phyloP scores from a whole-genome alignment of 2,113 vertebrate genomes.

The Xenus cinereus region DNA sequence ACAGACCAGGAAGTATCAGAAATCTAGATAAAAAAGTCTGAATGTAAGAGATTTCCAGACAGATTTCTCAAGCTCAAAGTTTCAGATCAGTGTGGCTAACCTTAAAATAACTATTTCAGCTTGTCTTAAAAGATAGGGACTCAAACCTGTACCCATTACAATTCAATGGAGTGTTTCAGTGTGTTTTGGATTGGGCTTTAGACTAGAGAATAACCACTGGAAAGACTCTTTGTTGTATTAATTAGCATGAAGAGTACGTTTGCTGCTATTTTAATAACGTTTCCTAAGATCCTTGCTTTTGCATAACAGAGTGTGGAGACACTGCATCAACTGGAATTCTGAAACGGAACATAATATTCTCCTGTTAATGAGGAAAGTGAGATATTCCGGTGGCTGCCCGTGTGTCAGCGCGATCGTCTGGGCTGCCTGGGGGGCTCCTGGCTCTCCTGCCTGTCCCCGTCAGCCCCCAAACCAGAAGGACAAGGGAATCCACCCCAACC shows the following conservation, averaged over 20 bases:
- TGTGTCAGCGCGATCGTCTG: background rate
- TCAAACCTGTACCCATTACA: background rate
- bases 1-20: conserved; percentile 12
- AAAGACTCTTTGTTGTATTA: background rate
- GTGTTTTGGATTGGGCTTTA: background rate
- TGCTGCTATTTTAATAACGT: background rate
- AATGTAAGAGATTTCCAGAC: background rate
- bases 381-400: background rate
- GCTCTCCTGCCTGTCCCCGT: background rate
- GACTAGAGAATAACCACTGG: background rate
- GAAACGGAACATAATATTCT: background rate
- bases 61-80: background rate
- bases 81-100: background rate
- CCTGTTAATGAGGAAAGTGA: background rate
- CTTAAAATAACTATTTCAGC: background rate
- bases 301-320: background rate
- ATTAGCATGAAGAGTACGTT: background rate
- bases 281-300: background rate
- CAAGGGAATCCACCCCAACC: background rate
- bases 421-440: background rate
- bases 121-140: background rate
- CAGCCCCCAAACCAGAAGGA: background rate
- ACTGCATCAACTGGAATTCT: background rate
- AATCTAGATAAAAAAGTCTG: background rate
- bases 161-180: background rate